A percentile compares a stretch with the other conserved stretches of the same genome.
phyloP scores from a whole-genome alignment of 2,113 vertebrate species.

The Melanostigma gelatinosum region DNA sequence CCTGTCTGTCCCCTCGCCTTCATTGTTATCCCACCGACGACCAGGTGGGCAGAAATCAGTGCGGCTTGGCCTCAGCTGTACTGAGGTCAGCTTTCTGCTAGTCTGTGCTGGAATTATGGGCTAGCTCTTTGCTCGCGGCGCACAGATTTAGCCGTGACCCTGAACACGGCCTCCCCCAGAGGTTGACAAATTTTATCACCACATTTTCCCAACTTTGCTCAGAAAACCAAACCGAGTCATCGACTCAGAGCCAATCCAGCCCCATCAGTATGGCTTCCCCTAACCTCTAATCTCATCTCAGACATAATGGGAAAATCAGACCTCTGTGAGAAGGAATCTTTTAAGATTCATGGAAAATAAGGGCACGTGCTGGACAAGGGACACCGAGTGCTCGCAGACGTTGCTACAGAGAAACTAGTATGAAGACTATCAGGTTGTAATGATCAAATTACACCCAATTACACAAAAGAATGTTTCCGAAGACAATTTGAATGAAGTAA shows the following conservation, averaged over 20 bases:
- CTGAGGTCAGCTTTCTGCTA: constrained; percentile 87
- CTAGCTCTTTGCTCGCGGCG: constrained; percentile 86
- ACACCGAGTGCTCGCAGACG: constrained; percentile 33
- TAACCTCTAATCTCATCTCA: constrained; percentile 75
- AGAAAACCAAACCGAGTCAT: constrained; percentile 60
- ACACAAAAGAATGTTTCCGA: not conserved
- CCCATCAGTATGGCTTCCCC: constrained; percentile 52
- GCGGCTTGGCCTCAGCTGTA: constrained; percentile 73
- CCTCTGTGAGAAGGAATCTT: constrained; percentile 70
- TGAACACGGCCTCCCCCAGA: constrained; percentile 86
- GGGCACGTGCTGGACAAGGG: constrained; percentile 51
- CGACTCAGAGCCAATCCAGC: constrained; percentile 50
- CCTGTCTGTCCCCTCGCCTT: constrained; percentile 61
- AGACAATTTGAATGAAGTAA: not conserved
- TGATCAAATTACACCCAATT: constrained; percentile 19
- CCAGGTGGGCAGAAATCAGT: constrained; percentile 84
- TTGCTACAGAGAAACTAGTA: constrained; percentile 24
- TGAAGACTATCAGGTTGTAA: constrained; percentile 7
- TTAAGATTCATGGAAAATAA: constrained; percentile 76
- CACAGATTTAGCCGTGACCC: constrained; percentile 91
- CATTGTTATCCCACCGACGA: constrained; percentile 79
- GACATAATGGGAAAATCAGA: constrained; percentile 81
- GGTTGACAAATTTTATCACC: constrained; percentile 89
- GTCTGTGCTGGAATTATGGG: constrained; percentile 89
- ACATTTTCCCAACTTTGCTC: constrained; percentile 87